Conservation (phyloP, 1,140 invertebrate species). For the Drosophila seguyi region DNA sequence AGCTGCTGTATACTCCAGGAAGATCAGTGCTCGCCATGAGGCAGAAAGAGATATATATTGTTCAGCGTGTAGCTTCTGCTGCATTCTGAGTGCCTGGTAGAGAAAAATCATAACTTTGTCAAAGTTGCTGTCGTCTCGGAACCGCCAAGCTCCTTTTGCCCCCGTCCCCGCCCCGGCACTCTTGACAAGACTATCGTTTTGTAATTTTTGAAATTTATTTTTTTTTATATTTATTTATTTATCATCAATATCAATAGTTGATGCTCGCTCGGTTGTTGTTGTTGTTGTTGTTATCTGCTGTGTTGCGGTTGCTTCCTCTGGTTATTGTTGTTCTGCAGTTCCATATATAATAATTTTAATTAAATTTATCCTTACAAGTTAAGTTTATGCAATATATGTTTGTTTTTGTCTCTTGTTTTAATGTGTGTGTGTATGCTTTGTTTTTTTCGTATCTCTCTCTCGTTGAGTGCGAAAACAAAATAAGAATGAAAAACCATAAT, state of each 20-base stretch:
- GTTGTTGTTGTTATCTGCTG: conserved; percentile 67
- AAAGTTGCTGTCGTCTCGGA: too few relatives aligned
- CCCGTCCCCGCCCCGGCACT: too few relatives aligned
- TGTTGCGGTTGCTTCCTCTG: conserved; percentile 71
- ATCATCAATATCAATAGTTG: conserved; percentile 71
- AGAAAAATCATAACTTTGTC: too few relatives aligned
- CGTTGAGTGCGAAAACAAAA: conserved; percentile 55
- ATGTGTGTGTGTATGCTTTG: background rate
- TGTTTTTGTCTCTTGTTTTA: conserved; percentile 36
- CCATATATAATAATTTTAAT: conserved; percentile 62
- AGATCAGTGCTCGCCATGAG: too few relatives aligned
- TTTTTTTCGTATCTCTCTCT: conserved; percentile 18
- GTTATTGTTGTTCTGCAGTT: conserved; percentile 50
- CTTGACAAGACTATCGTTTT: conserved; percentile 4
- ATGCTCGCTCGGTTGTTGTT: conserved; percentile 46
- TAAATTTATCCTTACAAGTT: conserved; percentile 80
- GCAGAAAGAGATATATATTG: too few relatives aligned
- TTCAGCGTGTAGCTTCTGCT: too few relatives aligned
- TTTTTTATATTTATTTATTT: conserved; percentile 59
- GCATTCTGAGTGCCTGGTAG: too few relatives aligned
- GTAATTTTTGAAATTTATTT: conserved; percentile 81
- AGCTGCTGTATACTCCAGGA: too few relatives aligned
- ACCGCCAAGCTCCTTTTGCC: too few relatives aligned
- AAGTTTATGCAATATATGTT: conserved; percentile 67
- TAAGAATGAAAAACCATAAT: conserved; percentile 20